A percentile compares a stretch with the other conserved stretches of the same genome.
These are phyloP conservation scores for Mirounga angustirostris DNA, from an alignment of 2,113 vertebrate species.

Conservation along the genomic window DNA sequence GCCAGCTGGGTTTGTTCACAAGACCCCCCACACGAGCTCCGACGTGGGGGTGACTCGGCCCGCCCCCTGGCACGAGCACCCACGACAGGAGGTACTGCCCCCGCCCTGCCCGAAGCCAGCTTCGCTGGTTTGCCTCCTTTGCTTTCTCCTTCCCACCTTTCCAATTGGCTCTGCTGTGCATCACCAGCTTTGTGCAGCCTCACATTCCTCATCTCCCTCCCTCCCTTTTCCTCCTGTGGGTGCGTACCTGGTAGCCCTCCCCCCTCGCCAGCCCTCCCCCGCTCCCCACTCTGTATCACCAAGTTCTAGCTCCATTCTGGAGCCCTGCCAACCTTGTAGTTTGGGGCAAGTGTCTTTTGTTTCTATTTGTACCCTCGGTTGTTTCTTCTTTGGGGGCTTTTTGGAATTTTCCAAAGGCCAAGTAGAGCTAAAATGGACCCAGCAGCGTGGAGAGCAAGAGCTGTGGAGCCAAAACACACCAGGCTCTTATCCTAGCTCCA, in stretches of 20 bases:
- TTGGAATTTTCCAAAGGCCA: not conserved
- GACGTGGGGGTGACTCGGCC: not conserved
- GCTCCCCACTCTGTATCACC: not conserved
- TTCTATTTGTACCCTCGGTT: not conserved
- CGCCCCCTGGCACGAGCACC: not conserved
- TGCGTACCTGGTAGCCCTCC: not conserved
- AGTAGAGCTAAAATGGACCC: not conserved
- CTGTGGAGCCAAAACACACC: not conserved
- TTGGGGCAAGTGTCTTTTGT: not conserved
- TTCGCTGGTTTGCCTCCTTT: not conserved
- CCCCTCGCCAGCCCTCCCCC: not conserved
- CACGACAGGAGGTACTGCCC: not conserved
- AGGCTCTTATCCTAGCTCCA: not conserved
- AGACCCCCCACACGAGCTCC: not conserved
- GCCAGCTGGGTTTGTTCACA: conserved; percentile 64
- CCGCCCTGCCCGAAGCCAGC: not conserved
- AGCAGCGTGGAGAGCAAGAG: not conserved
- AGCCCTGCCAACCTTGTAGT: accelerated
- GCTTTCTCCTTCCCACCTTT: not conserved
- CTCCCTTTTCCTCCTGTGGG: not conserved
- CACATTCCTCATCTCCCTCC: not conserved
- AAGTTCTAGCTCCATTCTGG: not conserved
- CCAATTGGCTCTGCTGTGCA: not conserved
- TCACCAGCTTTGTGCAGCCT: not conserved
- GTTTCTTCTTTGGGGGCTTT: not conserved